Percentiles rank a stretch among this genome's conserved stretches.
These are phyloP conservation scores for Talpa occidentalis DNA, from an alignment of 2,113 vertebrate species.

Conservation along the genomic window DNA sequence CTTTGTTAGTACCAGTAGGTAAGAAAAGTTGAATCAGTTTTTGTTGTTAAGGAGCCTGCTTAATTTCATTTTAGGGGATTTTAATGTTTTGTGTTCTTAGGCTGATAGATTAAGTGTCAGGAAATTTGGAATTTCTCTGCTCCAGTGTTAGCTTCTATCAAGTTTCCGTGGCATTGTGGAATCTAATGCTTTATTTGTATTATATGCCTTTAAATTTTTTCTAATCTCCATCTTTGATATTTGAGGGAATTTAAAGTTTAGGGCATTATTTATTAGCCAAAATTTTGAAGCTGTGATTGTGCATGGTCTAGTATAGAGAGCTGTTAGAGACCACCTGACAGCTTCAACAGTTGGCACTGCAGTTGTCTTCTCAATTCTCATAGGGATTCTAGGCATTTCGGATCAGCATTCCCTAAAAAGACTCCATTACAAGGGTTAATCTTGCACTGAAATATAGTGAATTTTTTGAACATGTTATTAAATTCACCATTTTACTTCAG, in stretches of 20 bases:
- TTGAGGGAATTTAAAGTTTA: constrained; percentile 20
- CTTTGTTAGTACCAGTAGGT: not conserved
- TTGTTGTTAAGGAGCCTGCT: not conserved
- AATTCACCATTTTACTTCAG: not conserved
- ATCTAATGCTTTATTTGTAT: constrained; percentile 12
- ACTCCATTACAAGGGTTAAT: not conserved
- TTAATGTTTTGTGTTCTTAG: not conserved
- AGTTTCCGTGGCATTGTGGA: not conserved
- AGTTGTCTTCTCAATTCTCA: not conserved
- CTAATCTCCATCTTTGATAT: not conserved
- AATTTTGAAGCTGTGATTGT: not conserved
- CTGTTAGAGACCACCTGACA: not conserved
- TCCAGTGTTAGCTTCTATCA: not conserved
- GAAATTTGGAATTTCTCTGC: constrained; percentile 18
- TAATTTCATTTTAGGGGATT: constrained; percentile 19
- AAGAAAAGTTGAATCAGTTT: not conserved
- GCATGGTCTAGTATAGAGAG: not conserved
- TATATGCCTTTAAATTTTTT: not conserved
- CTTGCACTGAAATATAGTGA: not conserved
- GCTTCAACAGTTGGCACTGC: not conserved
- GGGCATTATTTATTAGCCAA: not conserved
- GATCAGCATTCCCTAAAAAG: not conserved
- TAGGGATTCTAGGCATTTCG: not conserved
- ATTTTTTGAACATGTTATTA: not conserved
- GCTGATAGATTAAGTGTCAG: not conserved